Conservation (phyloP, 2,797 vertebrate species). For the Pagetopsis macropterus region DNA sequence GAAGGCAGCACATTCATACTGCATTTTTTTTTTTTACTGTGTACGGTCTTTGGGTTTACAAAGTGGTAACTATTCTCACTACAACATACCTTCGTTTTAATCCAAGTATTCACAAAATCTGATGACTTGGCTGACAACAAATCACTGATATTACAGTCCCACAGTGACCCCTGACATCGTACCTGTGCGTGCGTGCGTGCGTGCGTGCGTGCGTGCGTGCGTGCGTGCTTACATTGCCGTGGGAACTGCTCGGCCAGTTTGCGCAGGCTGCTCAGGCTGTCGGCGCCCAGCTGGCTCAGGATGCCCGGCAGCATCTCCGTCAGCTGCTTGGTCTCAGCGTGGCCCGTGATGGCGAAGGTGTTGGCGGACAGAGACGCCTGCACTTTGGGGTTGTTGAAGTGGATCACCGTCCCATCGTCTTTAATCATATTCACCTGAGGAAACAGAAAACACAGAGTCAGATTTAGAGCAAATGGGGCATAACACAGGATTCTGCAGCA, state of each 20-base stretch:
- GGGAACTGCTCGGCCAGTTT: slow-evolving; percentile 98
- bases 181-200: neutral
- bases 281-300: slow-evolving; percentile 97
- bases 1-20: neutral
- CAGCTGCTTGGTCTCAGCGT: slow-evolving; percentile 97
- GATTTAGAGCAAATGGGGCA: neutral
- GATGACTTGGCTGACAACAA: neutral
- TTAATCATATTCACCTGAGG: slow-evolving; percentile 98
- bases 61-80: neutral
- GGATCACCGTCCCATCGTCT: slow-evolving; percentile 97
- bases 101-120: neutral
- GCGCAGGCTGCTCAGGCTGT: slow-evolving; percentile 98
- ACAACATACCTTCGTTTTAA: neutral
- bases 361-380: slow-evolving; percentile 98
- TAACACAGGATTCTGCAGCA: neutral
- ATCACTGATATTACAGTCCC: neutral
- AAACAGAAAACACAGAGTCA: neutral
- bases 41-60: neutral
- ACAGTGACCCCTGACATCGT: slow-evolving; percentile 3
- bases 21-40: neutral
- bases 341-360: slow-evolving; percentile 97
- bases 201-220: neutral
- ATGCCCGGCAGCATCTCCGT: slow-evolving; percentile 99
- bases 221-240: slow-evolving; percentile 86
- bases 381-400: slow-evolving; percentile 99